Conservation (phyloP, 2,113 vertebrate genomes). For the Hemibagrus wyckioides region DNA sequence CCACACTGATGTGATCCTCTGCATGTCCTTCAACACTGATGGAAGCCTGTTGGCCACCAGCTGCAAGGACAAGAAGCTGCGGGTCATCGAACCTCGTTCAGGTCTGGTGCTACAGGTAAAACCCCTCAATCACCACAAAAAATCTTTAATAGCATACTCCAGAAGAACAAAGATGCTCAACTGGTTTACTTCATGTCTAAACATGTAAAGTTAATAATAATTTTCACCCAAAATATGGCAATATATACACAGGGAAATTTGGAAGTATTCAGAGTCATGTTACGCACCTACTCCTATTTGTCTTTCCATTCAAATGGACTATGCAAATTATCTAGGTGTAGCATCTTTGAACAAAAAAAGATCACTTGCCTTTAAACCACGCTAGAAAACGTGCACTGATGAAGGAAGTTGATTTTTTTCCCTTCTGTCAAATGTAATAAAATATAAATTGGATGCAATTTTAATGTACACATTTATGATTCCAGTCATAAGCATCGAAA, state of each 20-base stretch:
- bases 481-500: background rate
- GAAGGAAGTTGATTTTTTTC: background rate
- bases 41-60: conserved; percentile 93
- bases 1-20: conserved; percentile 92
- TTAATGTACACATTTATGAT: background rate
- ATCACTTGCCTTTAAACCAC: background rate
- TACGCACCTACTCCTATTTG: background rate
- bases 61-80: conserved; percentile 94
- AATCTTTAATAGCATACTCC: background rate
- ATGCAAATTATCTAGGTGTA: background rate
- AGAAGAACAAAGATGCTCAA: background rate
- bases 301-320: background rate
- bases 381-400: background rate
- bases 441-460: background rate
- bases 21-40: conserved; percentile 94
- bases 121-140: background rate
- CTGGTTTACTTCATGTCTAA: background rate
- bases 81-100: conserved; percentile 90
- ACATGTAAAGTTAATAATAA: conserved; percentile 38
- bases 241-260: background rate
- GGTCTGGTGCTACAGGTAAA: conserved; percentile 90
- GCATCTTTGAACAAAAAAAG: background rate
- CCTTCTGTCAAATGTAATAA: background rate
- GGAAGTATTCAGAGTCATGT: background rate
- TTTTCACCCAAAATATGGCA: background rate